phyloP scores from a whole-genome alignment of 2,888 invertebrate species.

The Escarpia spicata region DNA sequence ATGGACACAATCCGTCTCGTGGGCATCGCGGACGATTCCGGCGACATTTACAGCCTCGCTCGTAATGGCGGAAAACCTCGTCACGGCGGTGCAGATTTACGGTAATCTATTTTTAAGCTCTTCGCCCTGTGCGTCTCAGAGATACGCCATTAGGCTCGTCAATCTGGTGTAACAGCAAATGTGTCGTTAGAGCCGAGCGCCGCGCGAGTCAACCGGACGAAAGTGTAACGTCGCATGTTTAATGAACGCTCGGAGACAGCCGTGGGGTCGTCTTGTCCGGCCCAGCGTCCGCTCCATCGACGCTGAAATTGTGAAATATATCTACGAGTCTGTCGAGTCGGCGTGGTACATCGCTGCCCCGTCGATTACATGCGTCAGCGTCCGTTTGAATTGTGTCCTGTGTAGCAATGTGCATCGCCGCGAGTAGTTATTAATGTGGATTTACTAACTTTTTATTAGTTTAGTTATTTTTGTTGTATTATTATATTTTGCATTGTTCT shows the following conservation, averaged over 20 bases:
- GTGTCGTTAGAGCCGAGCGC: background rate
- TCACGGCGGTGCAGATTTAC: background rate
- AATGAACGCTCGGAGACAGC: background rate
- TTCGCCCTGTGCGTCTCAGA: background rate
- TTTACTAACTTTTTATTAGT: background rate
- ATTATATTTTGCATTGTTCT: no score
- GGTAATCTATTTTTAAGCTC: conserved; percentile 16
- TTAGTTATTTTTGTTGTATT: background rate
- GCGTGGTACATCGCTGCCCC: background rate
- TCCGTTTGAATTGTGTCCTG: background rate
- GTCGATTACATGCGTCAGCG: background rate
- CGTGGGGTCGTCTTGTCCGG: background rate
- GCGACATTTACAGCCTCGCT: background rate
- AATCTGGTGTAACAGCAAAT: background rate
- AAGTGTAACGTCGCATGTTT: background rate
- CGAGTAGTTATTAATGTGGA: background rate
- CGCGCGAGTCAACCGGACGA: background rate
- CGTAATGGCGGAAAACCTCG: background rate
- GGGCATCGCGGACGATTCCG: background rate
- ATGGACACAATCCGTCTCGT: background rate
- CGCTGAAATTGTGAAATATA: no score
- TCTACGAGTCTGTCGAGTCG: background rate
- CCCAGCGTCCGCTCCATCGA: background rate
- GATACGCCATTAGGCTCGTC: background rate
- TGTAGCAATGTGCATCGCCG: no score